Evolutionary conservation across 2,888 invertebrate species (phyloP).

Genomic region (Matsumyia berberina): DNA sequence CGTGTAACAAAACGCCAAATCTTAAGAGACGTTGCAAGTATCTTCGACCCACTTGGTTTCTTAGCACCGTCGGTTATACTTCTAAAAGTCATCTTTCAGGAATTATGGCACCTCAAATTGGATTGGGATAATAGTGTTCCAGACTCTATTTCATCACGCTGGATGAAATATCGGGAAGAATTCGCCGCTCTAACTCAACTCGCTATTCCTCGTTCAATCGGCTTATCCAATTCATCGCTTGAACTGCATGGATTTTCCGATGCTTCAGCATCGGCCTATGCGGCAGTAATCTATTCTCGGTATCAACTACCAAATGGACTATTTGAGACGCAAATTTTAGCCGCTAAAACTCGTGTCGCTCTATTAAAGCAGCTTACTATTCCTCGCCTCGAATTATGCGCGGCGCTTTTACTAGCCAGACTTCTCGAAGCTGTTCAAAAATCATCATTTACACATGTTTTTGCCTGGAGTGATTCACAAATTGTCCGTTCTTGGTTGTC

Average conservation of each 20-base stretch:
- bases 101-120: slow-evolving; percentile 60
- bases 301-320: not conserved
- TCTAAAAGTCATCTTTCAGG: slow-evolving; percentile 68
- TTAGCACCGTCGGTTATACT: slow-evolving; percentile 57
- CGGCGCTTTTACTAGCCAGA: slow-evolving; percentile 37
- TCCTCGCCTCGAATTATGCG: slow-evolving; percentile 56
- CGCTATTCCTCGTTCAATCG: not conserved
- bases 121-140: slow-evolving; percentile 63
- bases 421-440: slow-evolving; percentile 4
- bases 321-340: not conserved
- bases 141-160: slow-evolving; percentile 40
- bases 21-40: not conserved
- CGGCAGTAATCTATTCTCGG: slow-evolving; percentile 40
- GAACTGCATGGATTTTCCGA: slow-evolving; percentile 37
- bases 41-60: slow-evolving; percentile 66
- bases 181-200: slow-evolving; percentile 13
- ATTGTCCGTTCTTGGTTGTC: slow-evolving; percentile 79
- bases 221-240: not conserved
- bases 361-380: too few relatives aligned
- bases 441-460: too few relatives aligned
- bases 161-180: slow-evolving; percentile 15
- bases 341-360: slow-evolving; percentile 39
- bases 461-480: slow-evolving; percentile 78
- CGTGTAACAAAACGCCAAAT: not conserved
- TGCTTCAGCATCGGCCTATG: slow-evolving; percentile 29